Conservation (phyloP, 2,113 vertebrate genomes). For the Carettochelys insculpta region DNA sequence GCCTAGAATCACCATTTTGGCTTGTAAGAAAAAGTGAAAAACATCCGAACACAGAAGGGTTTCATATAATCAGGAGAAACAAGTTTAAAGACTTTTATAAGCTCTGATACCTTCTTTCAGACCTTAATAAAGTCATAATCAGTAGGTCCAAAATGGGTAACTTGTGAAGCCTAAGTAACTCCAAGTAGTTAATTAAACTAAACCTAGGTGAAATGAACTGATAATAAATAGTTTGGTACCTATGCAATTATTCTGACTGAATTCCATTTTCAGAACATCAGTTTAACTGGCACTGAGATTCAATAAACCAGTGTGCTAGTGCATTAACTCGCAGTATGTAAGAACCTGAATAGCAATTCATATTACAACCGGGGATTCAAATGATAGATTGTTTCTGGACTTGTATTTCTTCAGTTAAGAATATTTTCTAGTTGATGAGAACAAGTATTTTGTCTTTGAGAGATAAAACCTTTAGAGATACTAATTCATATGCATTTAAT, state of each 20-base stretch:
- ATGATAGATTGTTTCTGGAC: constrained; percentile 73
- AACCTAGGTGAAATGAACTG: neutral
- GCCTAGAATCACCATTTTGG: neutral
- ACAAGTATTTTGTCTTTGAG: constrained; percentile 73
- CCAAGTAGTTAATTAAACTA: neutral
- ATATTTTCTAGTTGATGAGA: constrained; percentile 75
- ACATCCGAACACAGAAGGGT: neutral
- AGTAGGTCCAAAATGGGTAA: neutral
- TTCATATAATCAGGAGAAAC: neutral
- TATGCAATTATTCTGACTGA: constrained; percentile 53
- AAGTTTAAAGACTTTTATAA: neutral
- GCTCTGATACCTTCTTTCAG: neutral
- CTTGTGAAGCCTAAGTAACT: neutral
- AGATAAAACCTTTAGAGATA: constrained; percentile 69
- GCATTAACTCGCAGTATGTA: constrained; percentile 65
- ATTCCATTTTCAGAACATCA: constrained; percentile 58
- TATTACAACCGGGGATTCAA: constrained; percentile 72
- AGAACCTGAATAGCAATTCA: constrained; percentile 67
- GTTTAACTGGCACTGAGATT: constrained; percentile 64
- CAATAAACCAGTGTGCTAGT: constrained; percentile 63
- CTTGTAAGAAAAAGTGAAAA: neutral
- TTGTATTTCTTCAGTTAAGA: constrained; percentile 71
- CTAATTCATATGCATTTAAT: constrained; percentile 75
- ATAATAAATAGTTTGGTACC: constrained; percentile 32
- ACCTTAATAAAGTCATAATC: neutral